Evolutionary conservation across 2,888 invertebrate genomes (phyloP).

Genomic region (Protonemura montana): DNA sequence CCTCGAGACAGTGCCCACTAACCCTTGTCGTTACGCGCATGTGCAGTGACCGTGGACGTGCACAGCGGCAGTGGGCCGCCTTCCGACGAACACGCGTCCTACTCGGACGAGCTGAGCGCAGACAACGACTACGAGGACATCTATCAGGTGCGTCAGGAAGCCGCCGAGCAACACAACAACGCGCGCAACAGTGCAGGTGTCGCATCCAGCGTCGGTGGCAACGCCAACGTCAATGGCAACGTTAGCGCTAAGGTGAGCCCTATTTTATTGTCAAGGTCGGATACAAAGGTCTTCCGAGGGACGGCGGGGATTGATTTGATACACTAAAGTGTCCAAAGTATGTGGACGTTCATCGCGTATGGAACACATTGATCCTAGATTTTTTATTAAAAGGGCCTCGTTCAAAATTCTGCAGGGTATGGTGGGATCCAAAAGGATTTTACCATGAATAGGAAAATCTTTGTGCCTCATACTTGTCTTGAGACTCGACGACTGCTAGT

Average conservation of each 20-base stretch:
- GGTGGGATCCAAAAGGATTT: too few relatives aligned
- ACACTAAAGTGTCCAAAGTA: too few relatives aligned
- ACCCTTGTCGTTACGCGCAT: not conserved
- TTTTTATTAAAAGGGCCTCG: too few relatives aligned
- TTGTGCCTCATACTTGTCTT: too few relatives aligned
- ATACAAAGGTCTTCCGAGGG: too few relatives aligned
- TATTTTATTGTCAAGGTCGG: not conserved
- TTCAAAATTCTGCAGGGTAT: too few relatives aligned
- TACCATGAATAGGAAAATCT: too few relatives aligned
- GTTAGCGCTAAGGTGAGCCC: constrained; percentile 53
- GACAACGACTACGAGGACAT: constrained; percentile 79
- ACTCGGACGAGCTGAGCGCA: constrained; percentile 59
- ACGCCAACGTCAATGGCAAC: constrained; percentile 78
- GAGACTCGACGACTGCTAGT: too few relatives aligned
- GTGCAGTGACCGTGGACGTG: constrained; percentile 83
- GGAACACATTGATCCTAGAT: too few relatives aligned
- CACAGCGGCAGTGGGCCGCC: constrained; percentile 73
- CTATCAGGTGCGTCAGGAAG: constrained; percentile 73
- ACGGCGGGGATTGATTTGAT: too few relatives aligned
- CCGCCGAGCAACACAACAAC: constrained; percentile 51
- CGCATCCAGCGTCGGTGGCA: constrained; percentile 54
- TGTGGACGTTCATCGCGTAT: too few relatives aligned
- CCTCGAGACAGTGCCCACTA: too few relatives aligned
- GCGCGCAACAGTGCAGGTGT: constrained; percentile 31
- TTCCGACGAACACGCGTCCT: constrained; percentile 69